These are phyloP conservation scores for Cephalopholis sonnerati DNA, from an alignment of 2,113 vertebrate species.

Conservation along the genomic window DNA sequence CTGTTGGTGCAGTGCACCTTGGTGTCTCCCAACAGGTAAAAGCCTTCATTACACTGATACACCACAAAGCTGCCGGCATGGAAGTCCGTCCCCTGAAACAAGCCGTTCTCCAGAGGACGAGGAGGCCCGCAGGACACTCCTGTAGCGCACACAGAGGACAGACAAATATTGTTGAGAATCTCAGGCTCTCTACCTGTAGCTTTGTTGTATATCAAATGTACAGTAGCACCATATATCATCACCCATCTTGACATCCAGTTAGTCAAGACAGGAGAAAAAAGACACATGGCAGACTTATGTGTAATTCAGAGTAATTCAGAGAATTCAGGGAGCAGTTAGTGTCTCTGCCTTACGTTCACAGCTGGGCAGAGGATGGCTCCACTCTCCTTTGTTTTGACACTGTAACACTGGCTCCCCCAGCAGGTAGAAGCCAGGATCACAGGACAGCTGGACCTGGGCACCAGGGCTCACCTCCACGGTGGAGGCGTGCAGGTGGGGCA, in stretches of 20 bases:
- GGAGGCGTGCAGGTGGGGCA: constrained; percentile 88
- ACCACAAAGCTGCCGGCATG: constrained; percentile 90
- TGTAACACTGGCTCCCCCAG: constrained; percentile 91
- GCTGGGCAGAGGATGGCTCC: constrained; percentile 91
- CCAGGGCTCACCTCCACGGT: constrained; percentile 88
- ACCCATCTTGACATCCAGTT: neutral
- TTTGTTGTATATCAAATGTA: neutral
- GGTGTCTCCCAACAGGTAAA: constrained; percentile 94
- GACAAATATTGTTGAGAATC: neutral
- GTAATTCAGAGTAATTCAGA: neutral
- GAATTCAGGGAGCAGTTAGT: neutral
- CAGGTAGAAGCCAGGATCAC: constrained; percentile 95
- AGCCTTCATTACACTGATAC: constrained; percentile 93
- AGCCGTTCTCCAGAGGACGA: constrained; percentile 90
- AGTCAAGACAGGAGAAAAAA: neutral
- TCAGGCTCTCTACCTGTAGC: neutral
- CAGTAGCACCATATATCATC: neutral
- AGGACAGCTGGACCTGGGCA: constrained; percentile 91
- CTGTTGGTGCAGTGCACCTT: constrained; percentile 91
- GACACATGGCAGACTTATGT: neutral
- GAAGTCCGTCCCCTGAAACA: constrained; percentile 90
- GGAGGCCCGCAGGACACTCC: constrained; percentile 94
- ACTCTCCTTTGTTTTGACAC: constrained; percentile 94
- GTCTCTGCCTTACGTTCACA: constrained; percentile 91
- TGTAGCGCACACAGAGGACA: constrained; percentile 57